Evolutionary conservation across 2,113 vertebrate genomes (phyloP).

Genomic region (Oncorhynchus keta): DNA sequence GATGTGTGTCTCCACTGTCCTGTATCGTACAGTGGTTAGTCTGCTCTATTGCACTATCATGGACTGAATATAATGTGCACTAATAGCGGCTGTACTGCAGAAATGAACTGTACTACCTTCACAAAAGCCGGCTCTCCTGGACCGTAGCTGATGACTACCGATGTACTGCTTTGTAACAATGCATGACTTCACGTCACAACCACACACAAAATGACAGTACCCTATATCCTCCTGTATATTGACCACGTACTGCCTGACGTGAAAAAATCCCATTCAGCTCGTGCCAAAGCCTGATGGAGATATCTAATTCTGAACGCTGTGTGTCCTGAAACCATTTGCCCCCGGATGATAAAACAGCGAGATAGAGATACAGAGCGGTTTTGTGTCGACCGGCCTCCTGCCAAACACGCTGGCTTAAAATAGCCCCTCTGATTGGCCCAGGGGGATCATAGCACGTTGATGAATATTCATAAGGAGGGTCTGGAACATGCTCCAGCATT

Average conservation of each 20-base stretch:
- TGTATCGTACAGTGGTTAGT: too few species aligned
- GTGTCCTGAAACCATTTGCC: neutral
- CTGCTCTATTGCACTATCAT: too few species aligned
- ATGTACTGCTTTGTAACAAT: too few species aligned
- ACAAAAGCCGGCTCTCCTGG: too few species aligned
- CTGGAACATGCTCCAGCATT: slow-evolving; percentile 29
- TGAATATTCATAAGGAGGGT: slow-evolving; percentile 47
- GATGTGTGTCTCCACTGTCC: too few species aligned
- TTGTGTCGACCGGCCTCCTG: slow-evolving; percentile 10
- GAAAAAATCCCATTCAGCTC: neutral
- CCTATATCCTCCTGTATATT: too few species aligned
- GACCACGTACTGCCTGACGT: neutral
- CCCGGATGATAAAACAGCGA: slow-evolving; percentile 14
- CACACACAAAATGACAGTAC: too few species aligned
- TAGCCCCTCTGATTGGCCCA: slow-evolving; percentile 25
- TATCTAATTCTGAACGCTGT: slow-evolving; percentile 5
- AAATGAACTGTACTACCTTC: too few species aligned
- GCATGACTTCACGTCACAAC: too few species aligned
- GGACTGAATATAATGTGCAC: too few species aligned
- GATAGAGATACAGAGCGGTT: neutral
- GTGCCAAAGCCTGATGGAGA: neutral
- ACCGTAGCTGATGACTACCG: too few species aligned
- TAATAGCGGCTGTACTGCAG: too few species aligned
- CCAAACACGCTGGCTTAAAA: slow-evolving; percentile 36
- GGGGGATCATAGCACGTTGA: slow-evolving; percentile 13